Conservation (phyloP, 2,113 vertebrate genomes). For the Bothrops jararaca region DNA sequence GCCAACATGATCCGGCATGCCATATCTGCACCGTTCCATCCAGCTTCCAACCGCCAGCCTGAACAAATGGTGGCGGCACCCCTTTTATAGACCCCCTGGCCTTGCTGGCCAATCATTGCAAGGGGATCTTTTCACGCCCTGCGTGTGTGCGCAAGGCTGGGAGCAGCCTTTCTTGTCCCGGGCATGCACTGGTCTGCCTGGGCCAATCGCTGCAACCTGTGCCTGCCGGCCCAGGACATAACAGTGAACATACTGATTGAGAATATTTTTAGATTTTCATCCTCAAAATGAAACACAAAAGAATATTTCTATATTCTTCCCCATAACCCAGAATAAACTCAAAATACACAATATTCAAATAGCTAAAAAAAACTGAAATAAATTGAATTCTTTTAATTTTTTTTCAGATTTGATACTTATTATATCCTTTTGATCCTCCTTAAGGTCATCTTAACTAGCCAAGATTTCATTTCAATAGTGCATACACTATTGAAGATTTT, state of each 20-base stretch:
- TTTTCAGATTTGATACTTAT: not conserved
- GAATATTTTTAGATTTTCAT: not conserved
- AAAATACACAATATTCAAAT: not conserved
- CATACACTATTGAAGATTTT: not conserved
- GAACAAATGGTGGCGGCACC: too few species aligned
- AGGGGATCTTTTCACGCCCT: too few species aligned
- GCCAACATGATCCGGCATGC: too few species aligned
- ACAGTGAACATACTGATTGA: not conserved
- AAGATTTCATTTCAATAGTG: not conserved
- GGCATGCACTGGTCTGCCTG: too few species aligned
- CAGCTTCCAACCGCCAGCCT: too few species aligned
- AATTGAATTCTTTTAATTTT: not conserved
- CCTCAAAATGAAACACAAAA: not conserved
- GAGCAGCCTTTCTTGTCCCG: too few species aligned
- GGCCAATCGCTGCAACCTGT: too few species aligned
- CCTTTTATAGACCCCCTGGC: too few species aligned
- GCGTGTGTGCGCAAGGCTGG: too few species aligned
- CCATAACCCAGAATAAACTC: not conserved
- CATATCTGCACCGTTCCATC: too few species aligned
- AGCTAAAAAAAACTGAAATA: not conserved
- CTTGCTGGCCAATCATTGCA: too few species aligned
- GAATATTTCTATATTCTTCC: not conserved
- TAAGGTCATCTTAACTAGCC: not conserved
- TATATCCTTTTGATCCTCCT: not conserved
- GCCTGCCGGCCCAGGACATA: too few species aligned